phyloP scores from a whole-genome alignment of 1,140 invertebrate species.

The Drosophila ohnishii region DNA sequence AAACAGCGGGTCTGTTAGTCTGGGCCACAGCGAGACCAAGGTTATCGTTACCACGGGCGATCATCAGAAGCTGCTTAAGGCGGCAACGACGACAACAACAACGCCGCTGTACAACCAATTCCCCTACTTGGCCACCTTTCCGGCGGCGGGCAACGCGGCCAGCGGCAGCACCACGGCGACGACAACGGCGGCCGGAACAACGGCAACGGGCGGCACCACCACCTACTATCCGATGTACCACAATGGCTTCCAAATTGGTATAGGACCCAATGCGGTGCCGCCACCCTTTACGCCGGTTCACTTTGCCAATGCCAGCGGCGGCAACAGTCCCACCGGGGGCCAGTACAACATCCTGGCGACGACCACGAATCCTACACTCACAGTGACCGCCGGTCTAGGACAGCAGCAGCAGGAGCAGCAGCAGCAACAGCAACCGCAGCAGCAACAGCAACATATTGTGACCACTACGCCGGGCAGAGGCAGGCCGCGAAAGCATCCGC shows the following conservation, averaged over 20 bases:
- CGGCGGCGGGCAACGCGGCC: slow-evolving; percentile 30
- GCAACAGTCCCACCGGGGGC: slow-evolving; percentile 58
- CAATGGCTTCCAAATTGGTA: slow-evolving; percentile 80
- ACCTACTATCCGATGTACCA: slow-evolving; percentile 83
- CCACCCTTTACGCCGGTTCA: slow-evolving; percentile 81
- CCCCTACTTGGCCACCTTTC: slow-evolving; percentile 78
- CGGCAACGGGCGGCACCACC: slow-evolving; percentile 17
- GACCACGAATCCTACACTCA: slow-evolving; percentile 54
- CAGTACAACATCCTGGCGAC: slow-evolving; percentile 69
- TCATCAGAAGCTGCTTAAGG: slow-evolving; percentile 67
- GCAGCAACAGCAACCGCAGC: slow-evolving; percentile 41
- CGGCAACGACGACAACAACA: slow-evolving; percentile 49
- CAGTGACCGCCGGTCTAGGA: slow-evolving; percentile 45
- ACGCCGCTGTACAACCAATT: slow-evolving; percentile 79
- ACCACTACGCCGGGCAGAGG: slow-evolving; percentile 68
- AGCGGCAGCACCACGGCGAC: slow-evolving; percentile 42
- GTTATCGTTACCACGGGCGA: slow-evolving; percentile 72
- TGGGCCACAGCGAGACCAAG: slow-evolving; percentile 73
- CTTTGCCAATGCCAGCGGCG: slow-evolving; percentile 66
- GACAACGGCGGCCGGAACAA: slow-evolving; percentile 24
- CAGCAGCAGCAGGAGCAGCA: slow-evolving; percentile 37
- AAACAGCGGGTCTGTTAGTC: slow-evolving; percentile 81
- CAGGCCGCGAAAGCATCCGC: slow-evolving; percentile 66
- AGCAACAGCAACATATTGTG: slow-evolving; percentile 34
- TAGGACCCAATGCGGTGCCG: slow-evolving; percentile 77